These are phyloP conservation scores for Psammodynastes pulverulentus DNA, from an alignment of 2,113 vertebrate genomes.

Conservation along the genomic window DNA sequence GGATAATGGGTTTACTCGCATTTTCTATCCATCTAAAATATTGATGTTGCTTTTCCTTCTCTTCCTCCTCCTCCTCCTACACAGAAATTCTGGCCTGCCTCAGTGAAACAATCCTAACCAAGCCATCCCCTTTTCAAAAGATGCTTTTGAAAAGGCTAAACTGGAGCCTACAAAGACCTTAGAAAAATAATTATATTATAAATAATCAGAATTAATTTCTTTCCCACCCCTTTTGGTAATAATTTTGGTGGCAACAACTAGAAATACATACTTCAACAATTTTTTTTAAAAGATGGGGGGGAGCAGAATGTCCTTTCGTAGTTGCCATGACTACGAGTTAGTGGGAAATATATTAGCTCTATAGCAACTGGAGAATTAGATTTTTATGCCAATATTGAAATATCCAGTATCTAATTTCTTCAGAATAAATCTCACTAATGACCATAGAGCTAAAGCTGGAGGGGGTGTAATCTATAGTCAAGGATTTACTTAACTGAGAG, in stretches of 20 bases:
- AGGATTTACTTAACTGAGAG: conserved; percentile 19
- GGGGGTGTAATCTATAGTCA: conserved; percentile 21
- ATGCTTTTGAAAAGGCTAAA: conserved; percentile 37
- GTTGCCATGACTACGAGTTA: conserved; percentile 68
- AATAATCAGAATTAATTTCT: conserved; percentile 39
- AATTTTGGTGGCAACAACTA: conserved; percentile 11
- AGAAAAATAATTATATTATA: conserved; percentile 59
- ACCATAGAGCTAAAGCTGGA: conserved; percentile 50
- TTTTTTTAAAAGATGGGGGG: conserved; percentile 46
- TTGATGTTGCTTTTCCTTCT: neutral
- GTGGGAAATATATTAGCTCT: conserved; percentile 47
- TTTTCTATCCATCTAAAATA: neutral
- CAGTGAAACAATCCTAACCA: conserved; percentile 40
- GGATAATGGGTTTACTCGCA: conserved; percentile 27
- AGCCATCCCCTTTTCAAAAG: conserved; percentile 48
- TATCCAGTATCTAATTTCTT: conserved; percentile 69
- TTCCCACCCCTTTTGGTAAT: conserved; percentile 29
- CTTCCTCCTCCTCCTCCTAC: neutral
- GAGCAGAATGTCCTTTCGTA: conserved; percentile 49
- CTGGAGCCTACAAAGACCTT: conserved; percentile 10
- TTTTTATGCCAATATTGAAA: conserved; percentile 65
- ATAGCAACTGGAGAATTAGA: conserved; percentile 57
- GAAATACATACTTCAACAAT: conserved; percentile 51
- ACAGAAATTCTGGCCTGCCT: neutral
- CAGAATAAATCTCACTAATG: conserved; percentile 66